These are phyloP conservation scores for Drosophila burlai DNA, from an alignment of 1,140 invertebrate species.

Conservation along the genomic window DNA sequence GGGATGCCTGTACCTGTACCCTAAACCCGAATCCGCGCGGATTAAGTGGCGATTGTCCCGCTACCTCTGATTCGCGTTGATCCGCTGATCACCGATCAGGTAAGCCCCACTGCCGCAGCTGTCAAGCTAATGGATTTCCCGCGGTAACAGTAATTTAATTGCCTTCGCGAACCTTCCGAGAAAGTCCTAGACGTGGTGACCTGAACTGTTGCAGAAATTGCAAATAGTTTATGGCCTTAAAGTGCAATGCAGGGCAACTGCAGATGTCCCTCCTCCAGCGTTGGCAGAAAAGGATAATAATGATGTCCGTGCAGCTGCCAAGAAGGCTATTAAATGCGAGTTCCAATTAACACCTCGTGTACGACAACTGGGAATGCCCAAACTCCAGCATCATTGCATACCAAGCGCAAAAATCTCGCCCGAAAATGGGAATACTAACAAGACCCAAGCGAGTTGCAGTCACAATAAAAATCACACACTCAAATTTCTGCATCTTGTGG, in stretches of 20 bases:
- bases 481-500: conserved; percentile 39
- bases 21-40: not conserved
- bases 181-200: conserved; percentile 30
- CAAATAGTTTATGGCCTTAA: conserved; percentile 24
- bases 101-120: conserved; percentile 23
- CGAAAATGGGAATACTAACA: conserved; percentile 54
- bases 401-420: conserved; percentile 12
- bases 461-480: conserved; percentile 71
- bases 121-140: conserved; percentile 38
- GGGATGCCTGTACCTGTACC: no score
- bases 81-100: conserved; percentile 46
- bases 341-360: conserved; percentile 15
- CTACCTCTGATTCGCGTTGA: conserved; percentile 15
- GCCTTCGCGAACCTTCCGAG: conserved; percentile 36
- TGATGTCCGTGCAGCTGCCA: conserved; percentile 5
- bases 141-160: conserved; percentile 50
- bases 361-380: not conserved
- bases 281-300: not conserved
- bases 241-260: not conserved
- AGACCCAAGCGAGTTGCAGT: conserved; percentile 58
- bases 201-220: conserved; percentile 28
- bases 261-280: not conserved
- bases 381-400: not conserved
- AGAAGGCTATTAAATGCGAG: conserved; percentile 12
- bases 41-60: conserved; percentile 13